phyloP scores from a whole-genome alignment of 2,797 vertebrate species.

The Poecilia velifera region DNA sequence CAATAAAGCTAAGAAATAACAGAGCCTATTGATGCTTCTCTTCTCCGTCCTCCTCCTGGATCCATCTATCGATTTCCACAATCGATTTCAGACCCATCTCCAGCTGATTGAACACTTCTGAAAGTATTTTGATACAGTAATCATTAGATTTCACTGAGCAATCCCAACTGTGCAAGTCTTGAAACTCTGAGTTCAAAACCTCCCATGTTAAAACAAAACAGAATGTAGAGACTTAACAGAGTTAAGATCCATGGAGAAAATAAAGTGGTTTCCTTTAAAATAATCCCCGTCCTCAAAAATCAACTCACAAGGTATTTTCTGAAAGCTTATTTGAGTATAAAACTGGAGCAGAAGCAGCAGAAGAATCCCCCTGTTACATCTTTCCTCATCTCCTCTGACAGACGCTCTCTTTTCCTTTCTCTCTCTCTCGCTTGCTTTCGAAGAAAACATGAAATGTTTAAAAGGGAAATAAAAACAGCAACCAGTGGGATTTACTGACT shows the following conservation, averaged over 20 bases:
- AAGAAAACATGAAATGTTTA: slow-evolving; percentile 42
- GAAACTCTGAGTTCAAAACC: slow-evolving; percentile 40
- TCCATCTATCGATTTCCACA: slow-evolving; percentile 10
- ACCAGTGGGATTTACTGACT: slow-evolving; percentile 41
- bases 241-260: slow-evolving; percentile 5
- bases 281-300: background rate
- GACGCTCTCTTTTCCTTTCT: background rate
- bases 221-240: background rate
- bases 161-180: slow-evolving; percentile 14
- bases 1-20: slow-evolving; percentile 25
- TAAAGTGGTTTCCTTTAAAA: slow-evolving; percentile 16
- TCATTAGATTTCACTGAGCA: slow-evolving; percentile 20
- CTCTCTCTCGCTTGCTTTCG: slow-evolving; percentile 10
- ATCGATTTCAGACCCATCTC: slow-evolving; percentile 10
- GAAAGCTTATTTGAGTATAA: slow-evolving; percentile 16
- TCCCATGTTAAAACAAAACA: slow-evolving; percentile 27
- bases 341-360: slow-evolving; percentile 22
- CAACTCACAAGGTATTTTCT: slow-evolving; percentile 17
- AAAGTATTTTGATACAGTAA: slow-evolving; percentile 36
- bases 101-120: slow-evolving; percentile 2
- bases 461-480: slow-evolving; percentile 36
- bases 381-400: slow-evolving; percentile 23
- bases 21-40: background rate
- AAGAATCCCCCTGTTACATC: slow-evolving; percentile 16
- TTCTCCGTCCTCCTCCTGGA: background rate